These are phyloP conservation scores for Penaeus indicus DNA, from an alignment of 1,140 invertebrate genomes.

Conservation along the genomic window DNA sequence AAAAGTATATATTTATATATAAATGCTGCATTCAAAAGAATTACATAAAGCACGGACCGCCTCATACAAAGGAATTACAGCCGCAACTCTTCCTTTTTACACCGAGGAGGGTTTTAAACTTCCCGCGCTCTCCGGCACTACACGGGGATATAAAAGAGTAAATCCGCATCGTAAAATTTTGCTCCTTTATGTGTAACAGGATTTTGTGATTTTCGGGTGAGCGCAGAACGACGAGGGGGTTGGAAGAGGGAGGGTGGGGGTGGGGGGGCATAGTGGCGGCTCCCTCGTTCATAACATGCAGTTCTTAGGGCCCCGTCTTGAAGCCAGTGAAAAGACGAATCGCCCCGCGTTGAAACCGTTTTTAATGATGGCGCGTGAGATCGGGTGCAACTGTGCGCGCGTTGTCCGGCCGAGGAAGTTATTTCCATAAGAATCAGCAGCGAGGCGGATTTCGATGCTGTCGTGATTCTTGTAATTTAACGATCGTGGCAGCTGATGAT, in stretches of 20 bases:
- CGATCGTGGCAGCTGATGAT: not conserved
- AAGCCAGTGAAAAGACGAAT: not conserved
- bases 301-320: not conserved
- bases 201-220: constrained; percentile 48
- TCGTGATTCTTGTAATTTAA: too few species aligned
- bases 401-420: too few species aligned
- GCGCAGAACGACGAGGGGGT: constrained; percentile 22
- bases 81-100: too few species aligned
- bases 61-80: too few species aligned
- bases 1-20: too few species aligned
- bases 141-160: constrained; percentile 49
- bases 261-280: not conserved
- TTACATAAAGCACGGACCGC: too few species aligned
- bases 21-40: too few species aligned
- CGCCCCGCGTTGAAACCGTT: not conserved
- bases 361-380: not conserved
- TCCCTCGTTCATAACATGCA: constrained; percentile 9
- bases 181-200: constrained; percentile 52
- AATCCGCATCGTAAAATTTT: constrained; percentile 47
- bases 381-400: too few species aligned
- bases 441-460: too few species aligned
- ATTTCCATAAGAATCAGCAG: too few species aligned
- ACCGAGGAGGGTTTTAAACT: constrained; percentile 8
- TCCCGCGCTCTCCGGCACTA: constrained; percentile 18
- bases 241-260: too few species aligned